phyloP scores from a whole-genome alignment of 2,113 vertebrate species.

The Cyphomyrus discorhynchus region DNA sequence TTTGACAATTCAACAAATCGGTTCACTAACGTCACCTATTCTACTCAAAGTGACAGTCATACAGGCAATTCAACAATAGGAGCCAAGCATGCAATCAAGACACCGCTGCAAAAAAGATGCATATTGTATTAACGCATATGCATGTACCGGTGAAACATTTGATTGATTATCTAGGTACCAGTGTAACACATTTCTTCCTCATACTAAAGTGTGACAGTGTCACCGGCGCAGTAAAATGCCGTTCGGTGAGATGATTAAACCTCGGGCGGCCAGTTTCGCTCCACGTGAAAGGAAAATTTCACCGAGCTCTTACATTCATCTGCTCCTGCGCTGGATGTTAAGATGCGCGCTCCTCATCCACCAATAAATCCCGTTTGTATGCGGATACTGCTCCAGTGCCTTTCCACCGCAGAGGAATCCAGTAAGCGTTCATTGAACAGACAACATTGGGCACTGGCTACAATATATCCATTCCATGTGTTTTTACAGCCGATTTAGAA shows the following conservation, averaged over 20 bases:
- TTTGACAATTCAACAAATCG: conserved; percentile 1
- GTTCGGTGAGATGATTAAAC: neutral
- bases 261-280: neutral
- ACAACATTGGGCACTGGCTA: conserved; percentile 4
- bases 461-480: conserved; percentile 37
- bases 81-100: neutral
- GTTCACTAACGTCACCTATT: neutral
- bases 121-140: neutral
- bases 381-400: conserved; percentile 38
- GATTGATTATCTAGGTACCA: neutral
- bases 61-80: neutral
- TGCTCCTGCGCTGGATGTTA: conserved; percentile 23
- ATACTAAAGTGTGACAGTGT: neutral
- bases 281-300: neutral
- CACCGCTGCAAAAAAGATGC: neutral
- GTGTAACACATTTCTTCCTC: neutral
- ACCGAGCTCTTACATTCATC: conserved; percentile 39
- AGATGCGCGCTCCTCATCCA: conserved; percentile 29
- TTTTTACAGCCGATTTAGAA: neutral
- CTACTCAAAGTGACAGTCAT: neutral
- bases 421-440: conserved; percentile 42
- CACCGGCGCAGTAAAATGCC: neutral
- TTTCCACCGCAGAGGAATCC: conserved; percentile 28
- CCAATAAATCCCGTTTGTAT: conserved; percentile 32
- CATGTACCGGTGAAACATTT: neutral